A percentile compares a stretch with the other conserved stretches of the same genome.
phyloP scores from a whole-genome alignment of 2,113 vertebrate genomes.

The Lethenteron reissneri region DNA sequence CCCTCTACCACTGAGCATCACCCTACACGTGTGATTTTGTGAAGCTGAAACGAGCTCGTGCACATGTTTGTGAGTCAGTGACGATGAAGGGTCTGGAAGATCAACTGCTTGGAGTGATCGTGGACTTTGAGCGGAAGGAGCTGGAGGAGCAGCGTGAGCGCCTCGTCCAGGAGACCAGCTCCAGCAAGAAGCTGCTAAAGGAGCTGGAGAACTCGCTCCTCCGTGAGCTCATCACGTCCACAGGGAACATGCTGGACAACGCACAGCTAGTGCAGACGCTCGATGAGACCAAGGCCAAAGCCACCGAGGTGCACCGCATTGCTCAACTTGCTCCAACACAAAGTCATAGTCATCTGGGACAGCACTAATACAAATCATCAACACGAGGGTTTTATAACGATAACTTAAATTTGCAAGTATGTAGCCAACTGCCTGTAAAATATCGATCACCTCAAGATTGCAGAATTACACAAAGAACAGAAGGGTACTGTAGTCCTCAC shows the following conservation, averaged over 20 bases:
- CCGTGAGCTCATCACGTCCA: slow-evolving; percentile 59
- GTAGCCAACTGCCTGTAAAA: background rate
- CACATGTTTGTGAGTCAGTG: slow-evolving; percentile 23
- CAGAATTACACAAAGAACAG: background rate
- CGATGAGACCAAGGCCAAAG: slow-evolving; percentile 73
- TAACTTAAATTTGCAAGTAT: background rate
- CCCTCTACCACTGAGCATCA: too few relatives aligned
- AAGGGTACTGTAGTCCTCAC: background rate
- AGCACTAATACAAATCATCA: background rate
- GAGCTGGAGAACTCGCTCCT: slow-evolving; percentile 66
- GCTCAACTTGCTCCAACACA: background rate
- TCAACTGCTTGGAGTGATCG: slow-evolving; percentile 73
- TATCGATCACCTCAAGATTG: background rate
- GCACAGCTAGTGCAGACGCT: slow-evolving; percentile 58
- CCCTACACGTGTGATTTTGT: too few relatives aligned
- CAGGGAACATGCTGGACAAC: slow-evolving; percentile 89
- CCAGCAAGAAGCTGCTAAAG: slow-evolving; percentile 73
- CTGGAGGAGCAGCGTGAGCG: slow-evolving; percentile 58
- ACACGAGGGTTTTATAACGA: background rate
- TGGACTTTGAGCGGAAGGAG: slow-evolving; percentile 53
- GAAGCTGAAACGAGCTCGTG: too few relatives aligned
- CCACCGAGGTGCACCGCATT: slow-evolving; percentile 36
- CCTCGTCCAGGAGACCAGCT: slow-evolving; percentile 72
- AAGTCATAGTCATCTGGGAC: background rate
- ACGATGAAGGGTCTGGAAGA: slow-evolving; percentile 79